Evolutionary conservation across 1,140 invertebrate species (phyloP).

Genomic region (Maconellicoccus hirsutus): DNA sequence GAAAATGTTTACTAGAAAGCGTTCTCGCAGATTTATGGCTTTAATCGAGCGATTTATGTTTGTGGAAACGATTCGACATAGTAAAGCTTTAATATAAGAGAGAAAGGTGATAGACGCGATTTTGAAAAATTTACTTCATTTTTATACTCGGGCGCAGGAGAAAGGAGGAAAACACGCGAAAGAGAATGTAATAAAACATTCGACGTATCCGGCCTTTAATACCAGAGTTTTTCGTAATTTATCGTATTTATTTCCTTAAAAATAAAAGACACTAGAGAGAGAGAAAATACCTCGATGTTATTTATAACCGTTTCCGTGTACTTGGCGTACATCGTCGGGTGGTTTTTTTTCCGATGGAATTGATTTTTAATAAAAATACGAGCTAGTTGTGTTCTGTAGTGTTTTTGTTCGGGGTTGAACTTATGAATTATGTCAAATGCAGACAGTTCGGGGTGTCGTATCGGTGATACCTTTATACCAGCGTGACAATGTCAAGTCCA

Average conservation of each 20-base stretch:
- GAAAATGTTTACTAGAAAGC: constrained; percentile 4
- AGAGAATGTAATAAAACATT: background rate
- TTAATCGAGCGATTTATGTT: constrained; percentile 5
- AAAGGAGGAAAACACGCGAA: background rate
- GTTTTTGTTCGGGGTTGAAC: background rate
- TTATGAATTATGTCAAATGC: background rate
- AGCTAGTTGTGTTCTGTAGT: background rate
- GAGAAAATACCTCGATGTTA: background rate
- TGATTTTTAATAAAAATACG: background rate
- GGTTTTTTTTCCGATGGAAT: background rate
- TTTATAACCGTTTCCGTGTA: background rate
- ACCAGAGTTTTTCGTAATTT: background rate
- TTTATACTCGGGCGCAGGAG: background rate
- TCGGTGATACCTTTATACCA: background rate
- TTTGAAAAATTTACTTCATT: constrained; percentile 5
- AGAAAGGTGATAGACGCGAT: background rate
- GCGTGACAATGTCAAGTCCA: background rate
- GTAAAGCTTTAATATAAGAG: constrained; percentile 1
- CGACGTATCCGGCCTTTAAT: constrained; percentile 7
- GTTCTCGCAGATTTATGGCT: background rate
- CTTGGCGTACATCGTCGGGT: background rate
- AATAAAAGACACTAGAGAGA: background rate
- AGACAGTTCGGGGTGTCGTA: background rate
- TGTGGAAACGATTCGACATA: background rate
- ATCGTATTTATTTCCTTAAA: constrained; percentile 1